phyloP scores from a whole-genome alignment of 2,888 invertebrate genomes.

The Lycophotia porphyrea region DNA sequence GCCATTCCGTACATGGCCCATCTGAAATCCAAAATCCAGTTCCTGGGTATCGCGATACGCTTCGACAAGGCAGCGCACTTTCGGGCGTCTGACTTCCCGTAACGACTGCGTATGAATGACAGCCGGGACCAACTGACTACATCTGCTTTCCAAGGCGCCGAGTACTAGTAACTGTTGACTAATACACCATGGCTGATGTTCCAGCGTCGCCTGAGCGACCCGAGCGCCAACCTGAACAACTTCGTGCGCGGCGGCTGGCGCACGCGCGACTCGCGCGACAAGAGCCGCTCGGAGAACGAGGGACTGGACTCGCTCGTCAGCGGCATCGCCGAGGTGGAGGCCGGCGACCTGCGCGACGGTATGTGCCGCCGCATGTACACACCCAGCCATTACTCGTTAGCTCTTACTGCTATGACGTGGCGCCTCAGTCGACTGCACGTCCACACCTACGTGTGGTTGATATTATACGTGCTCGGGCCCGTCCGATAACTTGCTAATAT shows the following conservation, averaged over 20 bases:
- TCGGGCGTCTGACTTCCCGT: not conserved
- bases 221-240: conserved; percentile 96
- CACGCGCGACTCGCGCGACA: conserved; percentile 92
- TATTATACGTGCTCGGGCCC: no score
- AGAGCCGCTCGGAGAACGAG: conserved; percentile 97
- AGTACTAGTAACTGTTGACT: not conserved
- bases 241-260: conserved; percentile 96
- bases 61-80: not conserved
- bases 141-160: not conserved
- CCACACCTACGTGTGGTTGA: not conserved
- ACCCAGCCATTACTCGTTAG: not conserved
- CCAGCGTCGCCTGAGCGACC: conserved; percentile 97
- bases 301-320: conserved; percentile 96
- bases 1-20: not conserved
- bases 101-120: not conserved
- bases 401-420: not conserved
- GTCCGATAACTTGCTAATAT: not conserved
- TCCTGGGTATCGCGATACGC: not conserved
- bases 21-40: not conserved
- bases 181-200: conserved; percentile 34
- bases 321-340: conserved; percentile 97
- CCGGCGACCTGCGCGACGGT: conserved; percentile 94
- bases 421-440: not conserved
- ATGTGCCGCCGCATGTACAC: conserved; percentile 39
- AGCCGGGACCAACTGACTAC: not conserved